phyloP scores from a whole-genome alignment of 2,113 vertebrate genomes.

The Australoheros scitulus region DNA sequence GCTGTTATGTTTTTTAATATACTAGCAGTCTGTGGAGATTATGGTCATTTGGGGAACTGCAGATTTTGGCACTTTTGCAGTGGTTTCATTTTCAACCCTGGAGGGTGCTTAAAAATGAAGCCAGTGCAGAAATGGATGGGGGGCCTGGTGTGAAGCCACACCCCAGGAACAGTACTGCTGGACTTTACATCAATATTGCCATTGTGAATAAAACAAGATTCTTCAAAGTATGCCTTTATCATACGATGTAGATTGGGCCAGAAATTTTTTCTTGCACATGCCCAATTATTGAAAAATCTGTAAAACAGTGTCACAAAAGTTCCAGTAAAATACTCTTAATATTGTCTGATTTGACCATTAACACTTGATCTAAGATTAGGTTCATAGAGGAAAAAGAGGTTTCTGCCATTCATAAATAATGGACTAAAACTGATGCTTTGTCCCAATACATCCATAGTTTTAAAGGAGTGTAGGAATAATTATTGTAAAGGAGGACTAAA shows the following conservation, averaged over 20 bases:
- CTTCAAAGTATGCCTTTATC: no score
- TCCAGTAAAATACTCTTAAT: not conserved
- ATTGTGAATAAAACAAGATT: not conserved
- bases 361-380: not conserved
- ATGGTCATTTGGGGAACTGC: no score
- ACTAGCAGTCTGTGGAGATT: no score
- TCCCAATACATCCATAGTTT: not conserved
- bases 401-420: not conserved
- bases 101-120: no score
- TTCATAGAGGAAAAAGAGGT: not conserved
- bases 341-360: not conserved
- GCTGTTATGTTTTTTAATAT: no score
- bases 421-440: not conserved
- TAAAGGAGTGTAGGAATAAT: not conserved
- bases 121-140: no score
- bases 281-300: no score
- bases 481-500: not conserved
- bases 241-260: no score
- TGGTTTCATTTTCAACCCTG: no score
- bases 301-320: no score
- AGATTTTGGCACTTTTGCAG: no score
- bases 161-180: not conserved
- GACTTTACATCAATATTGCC: not conserved
- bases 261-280: no score
- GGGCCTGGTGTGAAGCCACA: not conserved